Percentiles rank a stretch among this genome's conserved stretches.
These are phyloP conservation scores for Lapara coniferarum DNA, from an alignment of 2,888 invertebrate genomes.

Conservation along the genomic window DNA sequence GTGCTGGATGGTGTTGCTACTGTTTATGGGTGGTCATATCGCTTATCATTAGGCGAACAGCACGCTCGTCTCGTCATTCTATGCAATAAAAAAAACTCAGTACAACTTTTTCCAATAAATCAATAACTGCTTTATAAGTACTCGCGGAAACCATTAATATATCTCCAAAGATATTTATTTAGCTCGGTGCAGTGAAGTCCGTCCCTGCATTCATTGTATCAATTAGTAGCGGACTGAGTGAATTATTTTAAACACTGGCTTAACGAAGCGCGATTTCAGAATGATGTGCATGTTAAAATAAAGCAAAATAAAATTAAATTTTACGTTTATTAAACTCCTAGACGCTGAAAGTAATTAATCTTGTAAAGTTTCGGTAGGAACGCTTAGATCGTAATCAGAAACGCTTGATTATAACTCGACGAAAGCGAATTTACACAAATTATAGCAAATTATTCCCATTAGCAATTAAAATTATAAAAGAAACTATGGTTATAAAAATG, in stretches of 20 bases:
- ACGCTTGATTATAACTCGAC: conserved; percentile 15
- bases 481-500: background rate
- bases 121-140: background rate
- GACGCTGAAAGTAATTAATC: conserved; percentile 34
- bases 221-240: conserved; percentile 13
- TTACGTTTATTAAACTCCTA: conserved; percentile 37
- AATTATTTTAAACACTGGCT: conserved; percentile 14
- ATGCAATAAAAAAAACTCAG: too few relatives aligned
- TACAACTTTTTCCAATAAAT: too few relatives aligned
- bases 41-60: too few relatives aligned
- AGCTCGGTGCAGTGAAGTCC: background rate
- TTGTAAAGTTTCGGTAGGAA: conserved; percentile 28
- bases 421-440: conserved; percentile 15
- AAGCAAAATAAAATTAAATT: conserved; percentile 39
- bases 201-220: conserved; percentile 5
- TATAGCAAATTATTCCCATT: background rate
- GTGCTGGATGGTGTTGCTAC: too few relatives aligned
- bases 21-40: too few relatives aligned
- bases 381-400: conserved; percentile 27
- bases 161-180: background rate
- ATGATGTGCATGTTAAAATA: conserved; percentile 38
- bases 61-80: too few relatives aligned
- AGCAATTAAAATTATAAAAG: background rate
- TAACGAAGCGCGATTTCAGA: conserved; percentile 34
- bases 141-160: background rate